A percentile compares a stretch with the other conserved stretches of the same genome.
phyloP scores from a whole-genome alignment of 2,888 invertebrate genomes.

The Habrosyne pyritoides region DNA sequence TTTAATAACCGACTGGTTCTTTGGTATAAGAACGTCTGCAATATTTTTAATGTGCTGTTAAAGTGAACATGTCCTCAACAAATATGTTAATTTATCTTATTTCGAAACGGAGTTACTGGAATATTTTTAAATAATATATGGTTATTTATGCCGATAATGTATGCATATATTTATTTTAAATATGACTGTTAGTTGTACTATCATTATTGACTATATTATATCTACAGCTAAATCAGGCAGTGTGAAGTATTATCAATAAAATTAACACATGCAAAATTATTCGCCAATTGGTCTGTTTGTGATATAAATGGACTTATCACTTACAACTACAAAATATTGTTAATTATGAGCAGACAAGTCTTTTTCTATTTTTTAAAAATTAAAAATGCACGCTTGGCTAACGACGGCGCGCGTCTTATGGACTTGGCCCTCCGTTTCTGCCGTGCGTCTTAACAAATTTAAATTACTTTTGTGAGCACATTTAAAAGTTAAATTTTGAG shows the following conservation, averaged over 20 bases:
- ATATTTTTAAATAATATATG: background rate
- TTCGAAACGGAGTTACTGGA: background rate
- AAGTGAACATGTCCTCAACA: too few relatives aligned
- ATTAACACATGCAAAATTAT: constrained; percentile 19
- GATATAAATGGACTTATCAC: constrained; percentile 16
- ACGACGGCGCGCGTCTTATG: background rate
- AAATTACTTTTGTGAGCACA: background rate
- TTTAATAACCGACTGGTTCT: too few relatives aligned
- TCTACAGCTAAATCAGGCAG: constrained; percentile 26
- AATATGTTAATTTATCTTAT: too few relatives aligned
- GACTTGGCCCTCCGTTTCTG: background rate
- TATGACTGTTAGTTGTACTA: constrained; percentile 11
- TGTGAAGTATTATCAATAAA: constrained; percentile 14
- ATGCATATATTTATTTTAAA: constrained; percentile 11
- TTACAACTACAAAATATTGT: constrained; percentile 16
- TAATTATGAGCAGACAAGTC: constrained; percentile 8
- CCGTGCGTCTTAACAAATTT: background rate
- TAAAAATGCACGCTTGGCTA: background rate
- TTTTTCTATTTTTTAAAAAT: background rate
- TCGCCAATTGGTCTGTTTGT: constrained; percentile 20
- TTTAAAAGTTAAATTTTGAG: background rate
- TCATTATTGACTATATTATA: constrained; percentile 16
- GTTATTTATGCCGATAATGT: background rate
- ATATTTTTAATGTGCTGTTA: too few relatives aligned
- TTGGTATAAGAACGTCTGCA: too few relatives aligned